These are phyloP conservation scores for Fissipunctia ypsillon DNA, from an alignment of 2,888 invertebrate species.

Conservation along the genomic window DNA sequence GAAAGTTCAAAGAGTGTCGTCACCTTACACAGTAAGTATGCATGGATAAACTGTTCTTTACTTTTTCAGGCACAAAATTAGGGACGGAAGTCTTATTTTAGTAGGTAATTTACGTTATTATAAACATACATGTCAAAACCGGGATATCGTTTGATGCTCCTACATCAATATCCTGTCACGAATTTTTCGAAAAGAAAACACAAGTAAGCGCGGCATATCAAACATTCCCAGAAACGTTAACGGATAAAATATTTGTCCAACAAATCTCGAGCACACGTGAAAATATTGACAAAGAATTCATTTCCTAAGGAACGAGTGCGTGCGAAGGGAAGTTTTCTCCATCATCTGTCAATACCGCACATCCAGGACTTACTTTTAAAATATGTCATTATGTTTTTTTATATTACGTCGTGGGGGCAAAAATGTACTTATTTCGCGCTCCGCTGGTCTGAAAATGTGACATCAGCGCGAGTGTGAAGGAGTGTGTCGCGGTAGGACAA, in stretches of 20 bases:
- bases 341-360: constrained; percentile 80
- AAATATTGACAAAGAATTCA: constrained; percentile 69
- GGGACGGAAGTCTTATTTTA: constrained; percentile 18
- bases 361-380: constrained; percentile 85
- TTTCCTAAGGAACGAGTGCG: constrained; percentile 59
- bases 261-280: constrained; percentile 62
- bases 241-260: constrained; percentile 68
- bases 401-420: constrained; percentile 88
- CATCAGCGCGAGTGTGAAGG: constrained; percentile 87
- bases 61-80: constrained; percentile 34
- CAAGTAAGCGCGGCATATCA: constrained; percentile 57
- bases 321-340: constrained; percentile 62
- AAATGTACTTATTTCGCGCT: constrained; percentile 90
- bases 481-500: constrained; percentile 71
- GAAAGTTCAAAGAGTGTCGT: constrained; percentile 45
- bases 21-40: constrained; percentile 45
- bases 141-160: constrained; percentile 49
- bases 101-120: constrained; percentile 19
- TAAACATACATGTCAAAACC: constrained; percentile 14
- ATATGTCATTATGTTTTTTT: constrained; percentile 88
- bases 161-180: constrained; percentile 61
- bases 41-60: constrained; percentile 28
- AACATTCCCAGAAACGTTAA: constrained; percentile 67
- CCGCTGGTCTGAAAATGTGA: constrained; percentile 90
- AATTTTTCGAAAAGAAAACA: constrained; percentile 55